phyloP scores from a whole-genome alignment of 1,140 invertebrate genomes.

The Metopolophium dirhodum region DNA sequence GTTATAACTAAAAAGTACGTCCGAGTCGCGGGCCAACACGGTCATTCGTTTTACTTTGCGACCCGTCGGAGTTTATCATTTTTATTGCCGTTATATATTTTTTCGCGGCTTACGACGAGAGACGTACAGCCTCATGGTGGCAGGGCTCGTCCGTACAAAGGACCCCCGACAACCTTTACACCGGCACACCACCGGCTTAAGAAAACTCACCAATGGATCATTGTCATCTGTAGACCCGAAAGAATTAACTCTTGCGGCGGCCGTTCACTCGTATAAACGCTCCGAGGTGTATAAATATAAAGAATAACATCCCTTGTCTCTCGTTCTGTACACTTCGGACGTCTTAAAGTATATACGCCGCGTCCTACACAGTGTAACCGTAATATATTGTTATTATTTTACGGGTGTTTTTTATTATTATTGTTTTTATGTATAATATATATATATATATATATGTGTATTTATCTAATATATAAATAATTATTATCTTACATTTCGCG shows the following conservation, averaged over 20 bases:
- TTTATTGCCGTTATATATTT: conserved; percentile 55
- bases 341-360: background rate
- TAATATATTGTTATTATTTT: background rate
- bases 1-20: background rate
- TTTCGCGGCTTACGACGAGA: conserved; percentile 29
- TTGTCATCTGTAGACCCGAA: conserved; percentile 21
- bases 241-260: conserved; percentile 32
- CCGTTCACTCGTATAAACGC: background rate
- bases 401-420: background rate
- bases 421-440: background rate
- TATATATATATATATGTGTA: too few relatives aligned
- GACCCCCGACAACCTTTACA: background rate
- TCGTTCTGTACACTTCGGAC: background rate
- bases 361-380: background rate
- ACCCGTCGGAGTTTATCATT: conserved; percentile 53
- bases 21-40: background rate
- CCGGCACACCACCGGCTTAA: conserved; percentile 21
- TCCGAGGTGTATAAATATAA: background rate
- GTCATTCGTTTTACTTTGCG: conserved; percentile 53
- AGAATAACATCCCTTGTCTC: background rate
- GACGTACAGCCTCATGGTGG: background rate
- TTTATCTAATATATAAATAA: too few relatives aligned
- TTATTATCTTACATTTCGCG: background rate
- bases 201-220: conserved; percentile 51
- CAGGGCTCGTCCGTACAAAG: background rate